Conservation (phyloP, 2,888 invertebrate species). For the Noctua fimbriata region DNA sequence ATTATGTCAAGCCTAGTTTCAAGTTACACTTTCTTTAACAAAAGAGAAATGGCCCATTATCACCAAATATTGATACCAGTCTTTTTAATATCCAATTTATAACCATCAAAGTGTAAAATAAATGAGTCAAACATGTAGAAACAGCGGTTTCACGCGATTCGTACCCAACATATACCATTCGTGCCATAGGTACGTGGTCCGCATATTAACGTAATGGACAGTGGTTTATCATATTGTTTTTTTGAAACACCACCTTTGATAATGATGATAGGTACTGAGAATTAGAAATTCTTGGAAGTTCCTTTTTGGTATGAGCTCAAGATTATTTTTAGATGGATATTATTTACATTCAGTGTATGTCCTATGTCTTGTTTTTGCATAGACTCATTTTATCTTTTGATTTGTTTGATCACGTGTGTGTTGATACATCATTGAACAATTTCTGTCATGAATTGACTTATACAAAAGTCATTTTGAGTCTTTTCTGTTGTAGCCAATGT, state of each 20-base stretch:
- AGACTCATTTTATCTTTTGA: background rate
- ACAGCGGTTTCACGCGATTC: conserved; percentile 60
- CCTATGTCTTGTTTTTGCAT: background rate
- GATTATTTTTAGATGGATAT: conserved; percentile 14
- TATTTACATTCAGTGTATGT: background rate
- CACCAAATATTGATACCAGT: conserved; percentile 21
- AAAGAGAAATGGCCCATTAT: conserved; percentile 31
- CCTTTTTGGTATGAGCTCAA: background rate
- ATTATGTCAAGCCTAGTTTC: conserved; percentile 13
- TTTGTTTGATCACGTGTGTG: background rate
- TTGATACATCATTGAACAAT: background rate
- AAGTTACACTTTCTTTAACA: conserved; percentile 10
- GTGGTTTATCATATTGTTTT: conserved; percentile 50
- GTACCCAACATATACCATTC: conserved; percentile 52
- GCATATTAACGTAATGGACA: conserved; percentile 48
- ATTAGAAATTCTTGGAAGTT: conserved; percentile 43
- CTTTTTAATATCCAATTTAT: conserved; percentile 52
- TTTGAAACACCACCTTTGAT: conserved; percentile 42
- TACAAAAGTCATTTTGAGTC: background rate
- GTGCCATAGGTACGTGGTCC: conserved; percentile 43
- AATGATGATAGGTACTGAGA: conserved; percentile 30
- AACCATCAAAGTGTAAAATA: conserved; percentile 50
- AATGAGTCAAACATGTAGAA: conserved; percentile 58
- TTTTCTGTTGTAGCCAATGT: background rate
- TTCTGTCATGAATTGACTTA: background rate